Base-by-base conservation (phyloP, 2,797 vertebrate genomes). In the Sebastolobus altivelis region DNA sequence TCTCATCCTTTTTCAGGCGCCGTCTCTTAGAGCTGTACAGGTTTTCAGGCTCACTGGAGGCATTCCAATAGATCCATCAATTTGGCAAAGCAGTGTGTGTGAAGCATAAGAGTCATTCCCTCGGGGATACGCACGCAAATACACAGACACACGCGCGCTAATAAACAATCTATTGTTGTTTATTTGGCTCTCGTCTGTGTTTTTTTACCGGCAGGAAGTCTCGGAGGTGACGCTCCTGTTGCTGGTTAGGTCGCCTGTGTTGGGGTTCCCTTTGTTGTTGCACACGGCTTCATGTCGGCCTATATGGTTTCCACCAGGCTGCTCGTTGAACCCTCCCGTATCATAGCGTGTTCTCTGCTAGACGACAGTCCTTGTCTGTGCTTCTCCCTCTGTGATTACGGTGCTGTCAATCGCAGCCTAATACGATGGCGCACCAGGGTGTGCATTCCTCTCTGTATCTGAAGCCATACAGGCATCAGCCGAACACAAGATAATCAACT, bases 41-140 rank as follows among this genome's bases (percentile, higher is more conserved):
- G 90, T 94, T 93, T 93, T 90, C 89, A 88, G 91, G 88, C 91
- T 90, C 92, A 92, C 92, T 93, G 87, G 89, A 94, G 88, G 93
- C 87, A 92, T 95, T 93, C 92, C 92, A 94, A 94, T 92, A 91
- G 93, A 94, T 93, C 92, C 89, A 94, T 95, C 93, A 94, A 91
- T 95, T 93, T 94, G 86, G 91, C 90, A 93, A 94, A 94, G 93
- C 91, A 92, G 90, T 85, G 84, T 84, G 89, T 93, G 90, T 94
- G 93, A 94, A 93, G 92, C 92, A 91, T 91, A 86, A 79, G 86
- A 93, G 92, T 86, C 74, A 86, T 88, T 92, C 94, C 92, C 87
- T 59, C 18, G 75, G 90, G 90, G 92, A 94, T n/a, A 69, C 63
- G 38, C 68, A 61, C 72, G n/a, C 83, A 86, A 75, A 89, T 52